Base-by-base conservation (phyloP, 2,888 invertebrate species). In the Lottia scabra region DNA sequence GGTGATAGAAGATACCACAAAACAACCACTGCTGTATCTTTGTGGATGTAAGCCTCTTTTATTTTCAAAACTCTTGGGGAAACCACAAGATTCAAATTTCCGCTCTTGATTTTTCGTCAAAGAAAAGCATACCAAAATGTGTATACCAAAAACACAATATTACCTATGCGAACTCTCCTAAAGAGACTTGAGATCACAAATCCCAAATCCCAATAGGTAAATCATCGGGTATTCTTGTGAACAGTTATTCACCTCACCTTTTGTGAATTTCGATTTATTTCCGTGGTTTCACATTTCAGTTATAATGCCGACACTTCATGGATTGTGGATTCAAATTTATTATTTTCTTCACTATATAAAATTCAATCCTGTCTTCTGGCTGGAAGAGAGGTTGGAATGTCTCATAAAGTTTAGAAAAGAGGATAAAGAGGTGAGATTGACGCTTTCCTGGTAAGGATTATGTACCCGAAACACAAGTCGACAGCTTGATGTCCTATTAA, bases 361-460 rank as follows among this genome's bases (percentile, higher is more conserved):
- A 27, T 83, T 82, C 62, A 84, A 85, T 66, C 86, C 87, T 0
- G 83, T 84, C 3, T 81, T 82, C 30, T 87, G 86, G 85, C 68
- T 87, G 68, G 84, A 87, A 63, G 77, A 83, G 23, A 75, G 75
- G 44, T 73, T 87, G 68, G 73, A 75, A 13, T 68, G 68, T 12
- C 78, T 85, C 19, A 78, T 87, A 16, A 72, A 79, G 46, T 73
- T 76, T 45, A 75, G 86, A 70, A 82, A 81, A 63, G 72, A 76
- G 26, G 44, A 67, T 16, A 19, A 67, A 16, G 73, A 75, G 78
- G 83, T 84, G 75, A 75, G 78, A 43, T n/a, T 5, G 13, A 44
- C 2, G 63, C 44, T 44, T 0, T 46, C 23, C 30, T 6, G 23
- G 10, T 23, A 23, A 67, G 10, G 23, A 6, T 45, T 45, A 8